These are phyloP conservation scores for Irena cyanogastra DNA, from an alignment of 2,113 vertebrate genomes.

Conservation along the genomic window DNA sequence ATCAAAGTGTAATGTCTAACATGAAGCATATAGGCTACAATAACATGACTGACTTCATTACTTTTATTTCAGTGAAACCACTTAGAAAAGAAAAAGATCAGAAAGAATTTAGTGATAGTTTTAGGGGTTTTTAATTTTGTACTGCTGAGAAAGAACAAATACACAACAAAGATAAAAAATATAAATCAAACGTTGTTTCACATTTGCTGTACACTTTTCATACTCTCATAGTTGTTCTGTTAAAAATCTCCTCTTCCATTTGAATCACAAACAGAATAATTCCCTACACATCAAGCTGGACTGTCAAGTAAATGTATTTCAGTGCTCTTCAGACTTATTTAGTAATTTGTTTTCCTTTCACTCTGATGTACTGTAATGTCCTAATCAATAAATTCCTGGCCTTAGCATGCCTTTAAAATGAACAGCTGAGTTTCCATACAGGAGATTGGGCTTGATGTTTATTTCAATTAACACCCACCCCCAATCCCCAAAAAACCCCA, in stretches of 20 bases:
- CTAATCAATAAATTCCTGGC: slow-evolving; percentile 5
- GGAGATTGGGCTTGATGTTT: neutral
- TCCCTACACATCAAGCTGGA: slow-evolving; percentile 44
- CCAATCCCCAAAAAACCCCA: neutral
- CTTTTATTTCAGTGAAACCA: neutral
- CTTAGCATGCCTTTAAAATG: neutral
- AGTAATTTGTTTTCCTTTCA: slow-evolving; percentile 34
- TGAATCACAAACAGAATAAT: slow-evolving; percentile 58
- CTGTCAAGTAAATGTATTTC: slow-evolving; percentile 43
- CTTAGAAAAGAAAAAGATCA: neutral
- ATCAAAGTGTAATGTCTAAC: neutral
- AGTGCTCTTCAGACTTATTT: neutral
- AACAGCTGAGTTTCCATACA: neutral
- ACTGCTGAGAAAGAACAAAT: neutral
- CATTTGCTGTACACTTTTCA: slow-evolving; percentile 26
- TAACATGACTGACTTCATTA: neutral
- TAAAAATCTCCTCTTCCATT: slow-evolving; percentile 37
- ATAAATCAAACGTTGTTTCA: neutral
- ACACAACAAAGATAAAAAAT: neutral
- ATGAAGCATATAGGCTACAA: neutral
- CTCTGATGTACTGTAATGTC: neutral
- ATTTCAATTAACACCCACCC: neutral
- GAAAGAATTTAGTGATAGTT: neutral
- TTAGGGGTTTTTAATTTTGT: neutral
- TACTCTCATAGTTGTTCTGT: neutral